Percentiles rank a stretch among this genome's conserved stretches.
These are phyloP conservation scores for Motacilla tschutschensis DNA, from an alignment of 2,113 vertebrate genomes.

Conservation along the genomic window DNA sequence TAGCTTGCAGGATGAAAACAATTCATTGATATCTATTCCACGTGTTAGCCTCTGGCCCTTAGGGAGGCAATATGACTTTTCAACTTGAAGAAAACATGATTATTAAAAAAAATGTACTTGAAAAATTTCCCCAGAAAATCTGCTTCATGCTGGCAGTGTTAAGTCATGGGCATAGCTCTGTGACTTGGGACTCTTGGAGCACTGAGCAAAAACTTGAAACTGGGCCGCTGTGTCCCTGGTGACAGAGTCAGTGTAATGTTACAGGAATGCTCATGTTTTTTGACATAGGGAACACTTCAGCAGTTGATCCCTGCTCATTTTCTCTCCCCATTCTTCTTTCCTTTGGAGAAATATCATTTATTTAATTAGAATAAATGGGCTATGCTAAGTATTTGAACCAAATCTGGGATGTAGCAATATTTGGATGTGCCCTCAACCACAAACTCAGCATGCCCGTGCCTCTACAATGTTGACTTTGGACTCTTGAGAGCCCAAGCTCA, in stretches of 20 bases:
- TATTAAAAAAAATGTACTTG: background rate
- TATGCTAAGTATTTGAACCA: constrained; percentile 50
- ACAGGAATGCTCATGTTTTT: constrained; percentile 56
- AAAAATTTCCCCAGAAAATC: constrained; percentile 40
- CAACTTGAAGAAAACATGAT: constrained; percentile 43
- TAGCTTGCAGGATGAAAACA: constrained; percentile 8
- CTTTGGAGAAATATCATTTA: constrained; percentile 58
- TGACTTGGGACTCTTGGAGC: constrained; percentile 47
- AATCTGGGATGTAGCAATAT: constrained; percentile 59
- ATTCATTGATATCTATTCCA: constrained; percentile 48
- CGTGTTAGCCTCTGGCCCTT: constrained; percentile 14
- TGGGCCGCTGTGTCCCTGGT: constrained; percentile 37
- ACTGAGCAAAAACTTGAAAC: constrained; percentile 44
- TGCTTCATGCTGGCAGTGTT: constrained; percentile 40
- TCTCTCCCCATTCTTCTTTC: constrained; percentile 56
- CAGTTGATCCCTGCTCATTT: constrained; percentile 38
- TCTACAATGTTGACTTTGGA: constrained; percentile 61
- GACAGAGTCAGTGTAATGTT: constrained; percentile 54
- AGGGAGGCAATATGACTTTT: background rate
- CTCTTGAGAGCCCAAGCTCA: constrained; percentile 34
- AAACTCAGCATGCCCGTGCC: constrained; percentile 47
- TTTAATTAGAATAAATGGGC: constrained; percentile 57
- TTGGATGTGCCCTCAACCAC: constrained; percentile 59
- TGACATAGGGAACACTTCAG: constrained; percentile 38
- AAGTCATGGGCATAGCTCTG: constrained; percentile 45